Evolutionary conservation across 1,140 invertebrate genomes (phyloP).

Genomic region (Hyles vespertilio): DNA sequence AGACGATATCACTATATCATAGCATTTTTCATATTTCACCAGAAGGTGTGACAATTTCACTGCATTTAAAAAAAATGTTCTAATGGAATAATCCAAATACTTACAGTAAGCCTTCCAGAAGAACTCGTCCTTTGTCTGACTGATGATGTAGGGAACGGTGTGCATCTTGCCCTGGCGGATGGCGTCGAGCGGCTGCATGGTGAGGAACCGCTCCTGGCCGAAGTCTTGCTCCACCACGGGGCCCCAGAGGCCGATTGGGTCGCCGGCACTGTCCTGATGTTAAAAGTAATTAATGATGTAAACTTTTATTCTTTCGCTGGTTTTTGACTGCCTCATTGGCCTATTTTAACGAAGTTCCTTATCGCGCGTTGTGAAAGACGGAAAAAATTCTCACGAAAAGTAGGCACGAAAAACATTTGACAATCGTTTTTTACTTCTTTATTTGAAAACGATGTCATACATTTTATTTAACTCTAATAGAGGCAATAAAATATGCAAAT

Average conservation of each 20-base stretch:
- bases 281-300: not conserved
- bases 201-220: constrained; percentile 81
- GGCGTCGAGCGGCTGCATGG: constrained; percentile 77
- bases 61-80: not conserved
- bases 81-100: constrained; percentile 12
- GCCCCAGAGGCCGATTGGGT: constrained; percentile 79
- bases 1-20: too few species aligned
- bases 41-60: not conserved
- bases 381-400: too few species aligned
- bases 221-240: constrained; percentile 83
- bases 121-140: constrained; percentile 81
- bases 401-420: too few species aligned
- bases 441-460: too few species aligned
- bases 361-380: too few species aligned
- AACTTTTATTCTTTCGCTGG: too few species aligned
- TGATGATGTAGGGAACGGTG: constrained; percentile 81
- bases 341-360: too few species aligned
- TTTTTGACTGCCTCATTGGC: too few species aligned
- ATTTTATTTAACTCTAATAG: too few species aligned
- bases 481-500: too few species aligned
- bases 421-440: too few species aligned
- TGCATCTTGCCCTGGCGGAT: constrained; percentile 78
- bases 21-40: too few species aligned
- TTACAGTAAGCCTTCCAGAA: constrained; percentile 48
- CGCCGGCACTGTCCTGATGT: constrained; percentile 35